Conservation (phyloP, 2,888 invertebrate genomes). For the Meliscaeva auricollis region DNA sequence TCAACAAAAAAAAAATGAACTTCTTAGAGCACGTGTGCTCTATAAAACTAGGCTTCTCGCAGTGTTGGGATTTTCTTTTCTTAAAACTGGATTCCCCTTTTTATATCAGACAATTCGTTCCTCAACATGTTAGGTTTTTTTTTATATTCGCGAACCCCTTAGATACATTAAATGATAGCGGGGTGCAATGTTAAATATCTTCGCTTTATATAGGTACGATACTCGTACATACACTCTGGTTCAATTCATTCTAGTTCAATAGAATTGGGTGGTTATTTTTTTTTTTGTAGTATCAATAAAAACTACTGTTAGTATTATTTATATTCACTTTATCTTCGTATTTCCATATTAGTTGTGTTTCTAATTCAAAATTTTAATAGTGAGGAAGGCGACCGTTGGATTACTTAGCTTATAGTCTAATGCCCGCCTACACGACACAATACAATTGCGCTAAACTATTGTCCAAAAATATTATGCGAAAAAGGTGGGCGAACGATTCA, state of each 20-base stretch:
- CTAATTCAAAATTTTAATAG: too few relatives aligned
- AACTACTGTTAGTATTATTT: too few relatives aligned
- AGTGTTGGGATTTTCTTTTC: conserved; percentile 52
- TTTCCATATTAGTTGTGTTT: too few relatives aligned
- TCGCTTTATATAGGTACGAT: background rate
- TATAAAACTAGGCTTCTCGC: conserved; percentile 72
- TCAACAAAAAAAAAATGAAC: conserved; percentile 62
- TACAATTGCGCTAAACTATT: too few relatives aligned
- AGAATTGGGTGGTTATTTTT: background rate
- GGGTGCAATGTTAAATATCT: conserved; percentile 35
- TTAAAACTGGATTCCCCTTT: conserved; percentile 33
- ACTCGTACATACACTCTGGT: background rate
- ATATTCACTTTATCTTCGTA: too few relatives aligned
- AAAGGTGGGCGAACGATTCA: too few relatives aligned
- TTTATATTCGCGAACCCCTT: conserved; percentile 33
- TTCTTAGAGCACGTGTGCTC: conserved; percentile 74
- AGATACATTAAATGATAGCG: background rate
- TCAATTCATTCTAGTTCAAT: too few relatives aligned
- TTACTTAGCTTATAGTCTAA: too few relatives aligned
- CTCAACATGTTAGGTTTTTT: conserved; percentile 24
- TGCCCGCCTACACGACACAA: too few relatives aligned
- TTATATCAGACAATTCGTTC: conserved; percentile 8
- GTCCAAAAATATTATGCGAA: too few relatives aligned
- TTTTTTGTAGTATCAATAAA: too few relatives aligned
- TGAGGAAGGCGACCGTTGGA: too few relatives aligned